Conservation (phyloP, 1,140 invertebrate species). For the Pseudomyrmex gracilis region DNA sequence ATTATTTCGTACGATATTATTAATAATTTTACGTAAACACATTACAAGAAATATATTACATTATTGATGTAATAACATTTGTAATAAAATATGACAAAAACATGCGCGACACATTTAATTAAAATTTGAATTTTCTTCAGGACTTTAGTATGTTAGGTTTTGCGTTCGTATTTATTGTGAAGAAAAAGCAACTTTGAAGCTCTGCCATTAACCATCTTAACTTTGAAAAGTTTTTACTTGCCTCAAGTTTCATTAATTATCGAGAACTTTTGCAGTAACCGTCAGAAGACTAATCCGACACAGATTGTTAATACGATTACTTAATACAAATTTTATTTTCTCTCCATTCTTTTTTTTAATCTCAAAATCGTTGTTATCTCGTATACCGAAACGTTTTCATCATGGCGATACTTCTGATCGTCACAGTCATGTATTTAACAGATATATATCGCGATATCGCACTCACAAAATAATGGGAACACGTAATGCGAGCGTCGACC, state of each 20-base stretch:
- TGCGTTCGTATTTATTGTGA: background rate
- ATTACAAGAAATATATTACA: background rate
- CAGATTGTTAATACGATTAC: constrained; percentile 51
- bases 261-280: constrained; percentile 30
- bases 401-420: too few species aligned
- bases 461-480: background rate
- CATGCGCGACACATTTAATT: background rate
- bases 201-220: constrained; percentile 19
- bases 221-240: constrained; percentile 26
- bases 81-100: constrained; percentile 8
- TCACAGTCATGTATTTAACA: too few species aligned
- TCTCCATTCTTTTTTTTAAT: background rate
- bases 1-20: background rate
- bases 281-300: constrained; percentile 21
- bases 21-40: background rate
- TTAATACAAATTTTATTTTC: too few species aligned
- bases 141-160: too few species aligned
- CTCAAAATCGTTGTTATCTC: too few species aligned
- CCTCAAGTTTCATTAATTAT: constrained; percentile 53
- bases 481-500: background rate
- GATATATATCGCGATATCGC: too few species aligned
- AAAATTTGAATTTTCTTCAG: background rate
- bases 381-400: too few species aligned
- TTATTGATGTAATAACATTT: background rate
- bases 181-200: constrained; percentile 9